These are phyloP conservation scores for Archaeoteleia sp. DNA, from an alignment of 2,888 invertebrate genomes.

Conservation along the genomic window DNA sequence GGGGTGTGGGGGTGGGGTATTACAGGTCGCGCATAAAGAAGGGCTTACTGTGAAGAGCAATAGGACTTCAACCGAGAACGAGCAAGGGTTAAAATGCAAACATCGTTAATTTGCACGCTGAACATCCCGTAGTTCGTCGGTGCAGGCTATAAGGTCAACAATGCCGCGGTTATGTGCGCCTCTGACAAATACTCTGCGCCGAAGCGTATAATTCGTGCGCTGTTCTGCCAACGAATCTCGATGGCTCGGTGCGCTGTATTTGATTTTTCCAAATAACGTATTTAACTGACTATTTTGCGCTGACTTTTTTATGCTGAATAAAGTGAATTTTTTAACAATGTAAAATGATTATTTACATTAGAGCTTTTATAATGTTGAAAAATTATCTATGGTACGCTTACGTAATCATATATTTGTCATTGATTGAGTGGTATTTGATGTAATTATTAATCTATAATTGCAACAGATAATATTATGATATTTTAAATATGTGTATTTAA, in stretches of 20 bases:
- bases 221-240: constrained; percentile 48
- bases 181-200: constrained; percentile 69
- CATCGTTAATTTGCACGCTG: constrained; percentile 53
- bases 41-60: constrained; percentile 49
- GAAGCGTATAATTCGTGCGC: constrained; percentile 68
- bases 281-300: constrained; percentile 42
- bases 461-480: too few relatives aligned
- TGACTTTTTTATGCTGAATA: constrained; percentile 46
- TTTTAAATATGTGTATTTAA: too few relatives aligned
- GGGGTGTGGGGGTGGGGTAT: constrained; percentile 12
- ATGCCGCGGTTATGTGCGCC: constrained; percentile 62
- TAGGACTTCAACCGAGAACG: constrained; percentile 42
- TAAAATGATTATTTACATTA: too few relatives aligned
- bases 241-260: constrained; percentile 48
- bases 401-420: too few relatives aligned
- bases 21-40: constrained; percentile 51
- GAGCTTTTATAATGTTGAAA: too few relatives aligned
- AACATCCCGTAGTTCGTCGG: constrained; percentile 71
- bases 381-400: too few relatives aligned
- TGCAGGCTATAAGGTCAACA: constrained; percentile 73
- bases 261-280: constrained; percentile 46
- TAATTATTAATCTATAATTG: too few relatives aligned
- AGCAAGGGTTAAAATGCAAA: constrained; percentile 54
- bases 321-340: not conserved
- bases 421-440: too few relatives aligned